phyloP scores from a whole-genome alignment of 2,797 vertebrate genomes.

The Sebastes itinus region DNA sequence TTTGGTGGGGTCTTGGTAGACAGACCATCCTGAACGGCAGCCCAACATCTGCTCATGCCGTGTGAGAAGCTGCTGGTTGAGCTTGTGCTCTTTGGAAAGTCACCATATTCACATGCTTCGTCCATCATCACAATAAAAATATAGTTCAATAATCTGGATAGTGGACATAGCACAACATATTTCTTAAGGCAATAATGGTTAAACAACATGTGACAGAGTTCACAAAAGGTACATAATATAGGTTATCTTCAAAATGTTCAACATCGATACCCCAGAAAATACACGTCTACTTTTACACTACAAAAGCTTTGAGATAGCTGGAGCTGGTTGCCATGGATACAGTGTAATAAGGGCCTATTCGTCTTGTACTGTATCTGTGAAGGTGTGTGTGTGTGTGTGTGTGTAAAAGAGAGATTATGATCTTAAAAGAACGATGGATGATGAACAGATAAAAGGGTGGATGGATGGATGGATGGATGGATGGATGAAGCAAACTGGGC shows the following conservation, averaged over 20 bases:
- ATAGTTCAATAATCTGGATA: slow-evolving; percentile 48
- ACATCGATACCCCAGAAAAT: slow-evolving; percentile 49
- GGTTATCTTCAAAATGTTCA: slow-evolving; percentile 50
- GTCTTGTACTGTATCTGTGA: slow-evolving; percentile 4
- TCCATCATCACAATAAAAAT: slow-evolving; percentile 57
- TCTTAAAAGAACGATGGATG: background rate
- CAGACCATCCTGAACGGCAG: slow-evolving; percentile 19
- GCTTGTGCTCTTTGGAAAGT: slow-evolving; percentile 31
- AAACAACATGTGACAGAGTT: slow-evolving; percentile 58
- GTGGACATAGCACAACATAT: slow-evolving; percentile 52
- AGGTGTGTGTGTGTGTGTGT: background rate
- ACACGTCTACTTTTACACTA: slow-evolving; percentile 51
- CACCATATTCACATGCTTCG: slow-evolving; percentile 37
- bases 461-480: background rate
- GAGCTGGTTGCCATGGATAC: slow-evolving; percentile 43
- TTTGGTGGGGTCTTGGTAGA: slow-evolving; percentile 43
- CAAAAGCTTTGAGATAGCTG: slow-evolving; percentile 43
- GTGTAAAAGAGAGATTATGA: background rate
- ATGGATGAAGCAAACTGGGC: slow-evolving; percentile 13
- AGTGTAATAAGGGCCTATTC: slow-evolving; percentile 3
- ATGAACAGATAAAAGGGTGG: background rate
- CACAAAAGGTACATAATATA: slow-evolving; percentile 64
- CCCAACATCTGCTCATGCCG: background rate
- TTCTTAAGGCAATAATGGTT: slow-evolving; percentile 80
- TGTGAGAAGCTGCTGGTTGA: slow-evolving; percentile 29